Evolutionary conservation across 2,113 vertebrate genomes (phyloP), one percentile per base, ranked within the genome.

Genomic region (Perccottus glenii): DNA sequence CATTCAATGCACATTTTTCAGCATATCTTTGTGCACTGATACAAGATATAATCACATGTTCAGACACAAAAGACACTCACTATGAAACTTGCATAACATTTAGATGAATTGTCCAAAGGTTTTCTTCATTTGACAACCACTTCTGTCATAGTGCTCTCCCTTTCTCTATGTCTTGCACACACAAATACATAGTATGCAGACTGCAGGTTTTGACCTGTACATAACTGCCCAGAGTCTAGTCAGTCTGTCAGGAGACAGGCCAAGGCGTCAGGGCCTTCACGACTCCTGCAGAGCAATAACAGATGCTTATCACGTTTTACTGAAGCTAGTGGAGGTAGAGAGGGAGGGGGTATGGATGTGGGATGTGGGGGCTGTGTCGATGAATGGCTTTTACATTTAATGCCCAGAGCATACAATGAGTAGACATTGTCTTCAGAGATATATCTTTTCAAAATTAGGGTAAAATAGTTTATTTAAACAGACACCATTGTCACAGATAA

Each of bases 181-280:
- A 70, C 62, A 78, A 52, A 82, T 55, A 81, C 69, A 67, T 64
- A 64, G 38, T 15, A 72, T 69, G 44, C 59, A 57, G 86, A 86
- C 91, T 93, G 87, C 92, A 94, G 92, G 92, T 93, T 93, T 93
- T 93, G 90, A 94, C 92, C 90, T 94, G 93, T 88, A 86, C 83
- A 65, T 76, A 85, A 89, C 67, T 93, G 93, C 91, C 90, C 89
- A 88, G 90, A 88, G 91, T 85, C 86, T 91, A 83, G 85, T 87
- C 92, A 90, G 86, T 85, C 89, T 88, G 85, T 75, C 78, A 69
- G 69, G 51, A 77, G 76, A 68, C 71, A 90, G 74, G 71, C 79
- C 58, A 65, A 58, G 75, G 85, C 77, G 47, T 85, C 87, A 73
- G 73, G 60, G 75, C 81, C 73, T 68, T 73, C 74, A 67, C 16